These are phyloP conservation scores for Aporophyla lueneburgensis DNA, from an alignment of 2,888 invertebrate genomes.

Conservation along the genomic window DNA sequence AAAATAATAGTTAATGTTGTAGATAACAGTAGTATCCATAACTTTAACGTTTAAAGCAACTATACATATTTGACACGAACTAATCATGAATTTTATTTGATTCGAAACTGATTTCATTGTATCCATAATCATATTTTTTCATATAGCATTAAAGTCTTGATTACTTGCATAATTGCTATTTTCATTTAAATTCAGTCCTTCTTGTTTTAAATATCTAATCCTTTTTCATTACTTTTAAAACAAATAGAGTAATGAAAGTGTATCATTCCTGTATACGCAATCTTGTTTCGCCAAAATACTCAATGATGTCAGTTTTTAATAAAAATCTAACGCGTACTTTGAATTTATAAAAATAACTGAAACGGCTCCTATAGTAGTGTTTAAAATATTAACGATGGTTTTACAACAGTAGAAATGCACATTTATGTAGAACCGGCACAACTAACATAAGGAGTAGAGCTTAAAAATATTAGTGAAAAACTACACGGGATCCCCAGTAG, in stretches of 20 bases:
- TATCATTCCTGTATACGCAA: constrained; percentile 50
- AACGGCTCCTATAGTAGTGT: constrained; percentile 16
- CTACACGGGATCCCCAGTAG: constrained; percentile 70
- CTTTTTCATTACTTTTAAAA: background rate
- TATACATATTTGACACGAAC: constrained; percentile 51
- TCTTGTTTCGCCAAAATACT: background rate
- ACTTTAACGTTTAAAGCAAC: constrained; percentile 31
- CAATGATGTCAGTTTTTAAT: constrained; percentile 64
- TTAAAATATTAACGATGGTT: constrained; percentile 53
- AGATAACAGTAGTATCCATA: constrained; percentile 22
- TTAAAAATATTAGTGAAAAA: constrained; percentile 69
- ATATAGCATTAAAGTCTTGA: background rate
- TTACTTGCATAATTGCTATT: background rate
- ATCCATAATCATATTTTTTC: background rate
- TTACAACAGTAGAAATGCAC: constrained; percentile 58
- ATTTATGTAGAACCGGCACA: constrained; percentile 65
- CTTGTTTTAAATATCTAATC: background rate
- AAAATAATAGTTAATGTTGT: constrained; percentile 19
- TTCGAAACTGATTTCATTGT: constrained; percentile 67
- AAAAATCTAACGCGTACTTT: constrained; percentile 39
- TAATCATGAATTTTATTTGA: constrained; percentile 54
- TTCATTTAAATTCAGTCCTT: background rate
- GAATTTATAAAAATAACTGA: constrained; percentile 17
- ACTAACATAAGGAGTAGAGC: constrained; percentile 75
- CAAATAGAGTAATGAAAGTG: constrained; percentile 10